These are phyloP conservation scores for Polietes domitor DNA, from an alignment of 2,888 invertebrate genomes.

Conservation along the genomic window DNA sequence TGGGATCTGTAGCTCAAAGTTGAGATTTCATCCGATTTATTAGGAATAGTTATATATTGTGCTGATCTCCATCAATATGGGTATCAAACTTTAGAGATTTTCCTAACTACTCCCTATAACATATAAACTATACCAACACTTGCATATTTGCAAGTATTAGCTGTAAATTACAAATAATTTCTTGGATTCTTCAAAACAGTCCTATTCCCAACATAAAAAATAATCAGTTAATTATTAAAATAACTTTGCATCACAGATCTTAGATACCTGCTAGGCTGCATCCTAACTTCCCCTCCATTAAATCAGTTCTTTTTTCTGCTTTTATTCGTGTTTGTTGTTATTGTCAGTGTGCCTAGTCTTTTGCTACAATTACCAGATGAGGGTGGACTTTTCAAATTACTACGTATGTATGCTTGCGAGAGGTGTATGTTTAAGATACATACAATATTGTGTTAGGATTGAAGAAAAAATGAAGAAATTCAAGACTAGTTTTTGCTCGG, in stretches of 20 bases:
- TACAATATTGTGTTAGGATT: background rate
- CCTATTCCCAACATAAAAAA: no score
- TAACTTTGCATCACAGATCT: no score
- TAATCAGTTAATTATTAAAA: no score
- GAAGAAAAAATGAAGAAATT: constrained; percentile 23
- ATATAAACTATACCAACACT: background rate
- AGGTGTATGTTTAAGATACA: constrained; percentile 42
- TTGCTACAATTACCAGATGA: constrained; percentile 61
- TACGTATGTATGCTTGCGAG: constrained; percentile 41
- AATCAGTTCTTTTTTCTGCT: no score
- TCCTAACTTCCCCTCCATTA: no score
- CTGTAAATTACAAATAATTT: no score
- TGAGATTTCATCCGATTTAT: constrained; percentile 21
- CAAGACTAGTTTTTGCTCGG: constrained; percentile 59
- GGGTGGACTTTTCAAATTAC: constrained; percentile 69
- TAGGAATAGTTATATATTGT: background rate
- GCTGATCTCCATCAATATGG: background rate
- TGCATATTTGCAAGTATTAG: no score
- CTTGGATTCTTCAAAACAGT: no score
- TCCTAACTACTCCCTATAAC: background rate
- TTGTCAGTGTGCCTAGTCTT: background rate
- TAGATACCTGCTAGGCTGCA: no score
- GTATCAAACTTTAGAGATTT: constrained; percentile 3
- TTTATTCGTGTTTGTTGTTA: background rate
- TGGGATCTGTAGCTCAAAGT: background rate